phyloP scores from a whole-genome alignment of 2,797 vertebrate species.

The Cercopithecus hamlyni region DNA sequence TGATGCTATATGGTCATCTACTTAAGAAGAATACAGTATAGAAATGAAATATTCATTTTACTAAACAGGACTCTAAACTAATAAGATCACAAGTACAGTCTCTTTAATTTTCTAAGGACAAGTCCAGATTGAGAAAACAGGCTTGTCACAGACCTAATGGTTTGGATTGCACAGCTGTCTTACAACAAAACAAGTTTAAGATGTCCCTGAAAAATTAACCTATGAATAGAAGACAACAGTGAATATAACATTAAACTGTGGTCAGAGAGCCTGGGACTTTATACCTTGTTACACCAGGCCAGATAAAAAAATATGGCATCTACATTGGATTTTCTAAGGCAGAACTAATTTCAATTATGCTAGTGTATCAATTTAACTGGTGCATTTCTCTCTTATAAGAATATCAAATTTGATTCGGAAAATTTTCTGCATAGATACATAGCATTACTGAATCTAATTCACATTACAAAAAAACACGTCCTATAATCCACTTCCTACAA shows the following conservation, averaged over 20 bases:
- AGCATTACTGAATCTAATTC: conserved; percentile 40
- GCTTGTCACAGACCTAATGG: conserved; percentile 3
- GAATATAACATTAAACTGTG: conserved; percentile 16
- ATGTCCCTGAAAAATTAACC: conserved; percentile 5
- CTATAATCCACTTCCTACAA: background rate
- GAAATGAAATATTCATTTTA: conserved; percentile 20
- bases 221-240: background rate
- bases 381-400: conserved; percentile 32
- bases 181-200: conserved; percentile 19
- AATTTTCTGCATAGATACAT: conserved; percentile 20
- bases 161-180: conserved; percentile 34
- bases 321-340: background rate
- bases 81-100: background rate
- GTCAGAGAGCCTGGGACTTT: background rate
- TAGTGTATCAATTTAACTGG: background rate
- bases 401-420: conserved; percentile 23
- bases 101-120: conserved; percentile 34
- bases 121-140: background rate
- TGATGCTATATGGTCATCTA: background rate
- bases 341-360: conserved; percentile 22
- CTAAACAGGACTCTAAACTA: background rate
- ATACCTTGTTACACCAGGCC: background rate
- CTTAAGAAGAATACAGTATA: background rate
- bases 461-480: background rate
- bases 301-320: conserved; percentile 19